Base-by-base conservation (phyloP, 2,113 vertebrate genomes). In the Gorsachius goisagi region DNA sequence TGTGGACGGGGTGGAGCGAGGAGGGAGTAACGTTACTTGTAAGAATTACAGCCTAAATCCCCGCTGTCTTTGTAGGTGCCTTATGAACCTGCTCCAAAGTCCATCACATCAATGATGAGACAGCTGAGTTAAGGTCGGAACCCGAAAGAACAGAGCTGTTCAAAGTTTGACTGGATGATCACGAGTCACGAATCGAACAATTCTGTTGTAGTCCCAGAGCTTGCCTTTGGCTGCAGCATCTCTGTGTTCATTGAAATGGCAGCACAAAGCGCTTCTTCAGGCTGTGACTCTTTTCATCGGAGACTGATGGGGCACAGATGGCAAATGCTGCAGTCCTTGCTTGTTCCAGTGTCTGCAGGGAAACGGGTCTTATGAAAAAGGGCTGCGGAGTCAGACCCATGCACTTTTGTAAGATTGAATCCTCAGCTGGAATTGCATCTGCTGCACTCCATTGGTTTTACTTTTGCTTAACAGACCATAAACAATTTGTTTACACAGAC, bases 401-500 rank as follows among this genome's bases (percentile, higher is more conserved):
- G 89, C 58, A 14, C 83, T 77, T 35, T 3, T 21, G 64, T 52
- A 30, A 90, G 94, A 92, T 63, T 76, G 96, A 94, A 86, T 95
- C 95, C 88, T 94, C 82, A 80, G 85, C 85, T 88, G 95, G 95
- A 95, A 89, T 92, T 90, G 74, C 88, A 71, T 95, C 91, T 85
- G 77, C 91, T 79, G 89, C 95, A 84, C 91, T 92, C 75, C 81
- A 32, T 75, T 76, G 91, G 39, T 73, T 97, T 86, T 90, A 78
- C 88, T 96, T 94, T 69, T 71, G 86, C 92, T 94, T 91, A 97
- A 91, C 94, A 94, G 97, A 96, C 94, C 93, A 76, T 86, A 95
- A 97, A 94, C 94, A 95, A 96, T 96, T 97, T 97, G 95, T 96
- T 97, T 97, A 96, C 90, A 95, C 6, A 88, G 90, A 94, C 94